Evolutionary conservation across 1,140 invertebrate species (phyloP).

Genomic region (Leptinotarsa texana): DNA sequence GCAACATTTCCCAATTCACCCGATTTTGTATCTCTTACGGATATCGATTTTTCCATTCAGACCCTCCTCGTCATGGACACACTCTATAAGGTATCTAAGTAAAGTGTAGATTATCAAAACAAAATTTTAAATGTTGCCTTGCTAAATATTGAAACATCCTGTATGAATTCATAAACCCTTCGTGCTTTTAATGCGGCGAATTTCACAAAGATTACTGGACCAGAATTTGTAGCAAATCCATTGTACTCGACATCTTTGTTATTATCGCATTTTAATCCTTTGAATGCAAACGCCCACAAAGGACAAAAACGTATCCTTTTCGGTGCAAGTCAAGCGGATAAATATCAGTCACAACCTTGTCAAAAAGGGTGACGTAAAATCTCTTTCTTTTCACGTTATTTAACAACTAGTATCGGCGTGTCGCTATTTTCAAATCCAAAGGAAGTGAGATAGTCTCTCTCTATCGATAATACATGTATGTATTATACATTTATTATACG

Average conservation of each 20-base stretch:
- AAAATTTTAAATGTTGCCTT: too few relatives aligned
- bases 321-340: conserved; percentile 39
- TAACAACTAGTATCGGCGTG: neutral
- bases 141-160: neutral
- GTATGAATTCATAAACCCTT: neutral
- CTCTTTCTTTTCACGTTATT: conserved; percentile 1
- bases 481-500: too few relatives aligned
- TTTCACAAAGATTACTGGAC: conserved; percentile 18
- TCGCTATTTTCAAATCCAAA: too few relatives aligned
- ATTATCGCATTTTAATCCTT: conserved; percentile 38
- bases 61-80: too few relatives aligned
- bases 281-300: conserved; percentile 32
- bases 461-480: too few relatives aligned
- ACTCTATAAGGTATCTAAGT: too few relatives aligned
- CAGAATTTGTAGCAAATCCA: conserved; percentile 20
- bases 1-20: too few relatives aligned
- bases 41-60: too few relatives aligned
- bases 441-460: too few relatives aligned
- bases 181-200: neutral
- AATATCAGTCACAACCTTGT: conserved; percentile 44
- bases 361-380: conserved; percentile 27
- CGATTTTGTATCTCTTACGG: too few relatives aligned
- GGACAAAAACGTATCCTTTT: conserved; percentile 34
- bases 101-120: too few relatives aligned
- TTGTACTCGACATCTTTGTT: conserved; percentile 25